Evolutionary conservation across 2,888 invertebrate species (phyloP).

Genomic region (Trissolcus japonicus): DNA sequence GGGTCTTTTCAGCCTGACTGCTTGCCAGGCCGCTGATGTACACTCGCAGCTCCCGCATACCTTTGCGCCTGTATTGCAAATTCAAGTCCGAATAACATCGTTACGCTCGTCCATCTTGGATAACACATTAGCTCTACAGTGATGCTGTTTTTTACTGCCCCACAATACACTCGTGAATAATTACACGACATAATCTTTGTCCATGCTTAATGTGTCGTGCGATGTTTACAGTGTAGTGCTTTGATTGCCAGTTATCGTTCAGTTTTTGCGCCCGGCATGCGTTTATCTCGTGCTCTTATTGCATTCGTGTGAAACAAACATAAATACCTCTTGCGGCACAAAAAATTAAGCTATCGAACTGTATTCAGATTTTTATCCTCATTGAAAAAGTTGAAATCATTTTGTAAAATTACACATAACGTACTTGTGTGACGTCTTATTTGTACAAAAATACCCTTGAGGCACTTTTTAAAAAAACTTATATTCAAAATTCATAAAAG

Average conservation of each 20-base stretch:
- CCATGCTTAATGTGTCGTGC: slow-evolving; percentile 29
- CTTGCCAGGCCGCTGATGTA: slow-evolving; percentile 43
- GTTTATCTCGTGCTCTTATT: too few species aligned
- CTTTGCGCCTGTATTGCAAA: slow-evolving; percentile 52
- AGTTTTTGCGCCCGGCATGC: too few species aligned
- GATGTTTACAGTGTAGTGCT: background rate
- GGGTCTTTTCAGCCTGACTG: slow-evolving; percentile 46
- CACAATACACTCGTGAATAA: slow-evolving; percentile 38
- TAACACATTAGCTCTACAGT: slow-evolving; percentile 48
- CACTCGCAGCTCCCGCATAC: slow-evolving; percentile 43
- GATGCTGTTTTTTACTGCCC: slow-evolving; percentile 27
- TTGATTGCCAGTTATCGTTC: background rate
- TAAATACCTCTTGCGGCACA: too few species aligned
- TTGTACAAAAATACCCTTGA: too few species aligned
- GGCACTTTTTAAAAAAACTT: too few species aligned
- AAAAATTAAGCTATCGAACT: too few species aligned
- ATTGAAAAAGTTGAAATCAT: too few species aligned
- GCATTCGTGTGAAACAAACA: too few species aligned
- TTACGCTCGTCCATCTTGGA: slow-evolving; percentile 46
- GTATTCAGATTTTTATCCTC: too few species aligned
- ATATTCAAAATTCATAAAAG: too few species aligned
- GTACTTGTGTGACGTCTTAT: too few species aligned
- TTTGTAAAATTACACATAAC: too few species aligned
- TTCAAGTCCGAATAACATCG: slow-evolving; percentile 56
- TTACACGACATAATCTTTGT: slow-evolving; percentile 28